These are phyloP conservation scores for Acanthochromis polyacanthus DNA, from an alignment of 2,113 vertebrate species.

Conservation along the genomic window DNA sequence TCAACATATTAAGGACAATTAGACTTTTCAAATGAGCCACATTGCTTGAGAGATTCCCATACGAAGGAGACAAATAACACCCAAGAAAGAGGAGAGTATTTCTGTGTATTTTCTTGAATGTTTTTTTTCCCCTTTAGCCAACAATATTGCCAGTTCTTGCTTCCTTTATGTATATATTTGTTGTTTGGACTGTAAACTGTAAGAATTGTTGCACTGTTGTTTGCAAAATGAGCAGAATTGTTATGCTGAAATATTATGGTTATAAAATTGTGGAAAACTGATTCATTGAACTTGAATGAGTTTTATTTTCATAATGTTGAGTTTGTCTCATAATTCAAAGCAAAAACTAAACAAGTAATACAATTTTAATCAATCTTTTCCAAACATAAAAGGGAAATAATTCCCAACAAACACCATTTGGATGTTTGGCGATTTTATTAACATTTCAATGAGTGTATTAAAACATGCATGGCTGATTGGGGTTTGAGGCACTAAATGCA, in stretches of 20 bases:
- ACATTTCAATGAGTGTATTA: slow-evolving; percentile 32
- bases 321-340: slow-evolving; percentile 13
- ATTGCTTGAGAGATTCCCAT: not conserved
- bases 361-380: slow-evolving; percentile 17
- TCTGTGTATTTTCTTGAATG: not conserved
- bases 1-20: not conserved
- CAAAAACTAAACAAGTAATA: slow-evolving; percentile 31
- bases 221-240: slow-evolving; percentile 4
- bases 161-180: not conserved
- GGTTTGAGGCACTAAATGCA: not conserved
- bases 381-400: slow-evolving; percentile 12
- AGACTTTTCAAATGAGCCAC: slow-evolving; percentile 2
- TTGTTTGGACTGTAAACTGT: not conserved
- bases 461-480: slow-evolving; percentile 12
- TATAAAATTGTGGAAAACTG: slow-evolving; percentile 1
- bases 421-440: slow-evolving; percentile 39
- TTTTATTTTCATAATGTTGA: not conserved
- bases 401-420: slow-evolving; percentile 10
- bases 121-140: not conserved
- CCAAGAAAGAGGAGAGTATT: not conserved
- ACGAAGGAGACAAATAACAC: slow-evolving; percentile 4
- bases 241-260: not conserved
- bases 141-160: not conserved
- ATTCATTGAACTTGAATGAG: not conserved
- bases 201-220: not conserved